Base-by-base conservation (phyloP, 2,797 vertebrate species). In the Podarcis siculus region DNA sequence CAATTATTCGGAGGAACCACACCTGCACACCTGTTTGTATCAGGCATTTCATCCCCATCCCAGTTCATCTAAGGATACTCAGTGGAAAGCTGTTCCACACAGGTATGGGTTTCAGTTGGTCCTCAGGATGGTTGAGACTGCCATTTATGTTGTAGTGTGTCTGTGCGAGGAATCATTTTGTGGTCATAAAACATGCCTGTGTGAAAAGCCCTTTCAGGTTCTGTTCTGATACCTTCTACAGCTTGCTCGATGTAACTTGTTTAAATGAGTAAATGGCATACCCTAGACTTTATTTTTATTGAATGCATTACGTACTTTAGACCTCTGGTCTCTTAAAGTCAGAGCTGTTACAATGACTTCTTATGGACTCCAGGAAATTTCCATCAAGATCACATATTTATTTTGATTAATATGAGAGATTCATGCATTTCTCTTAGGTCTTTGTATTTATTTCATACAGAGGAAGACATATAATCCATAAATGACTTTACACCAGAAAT, bases 391-490 rank as follows among this genome's bases (percentile, higher is more conserved):
- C 32, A 35, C 45, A 25, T 3, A 9, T 64, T 23, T 67, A 77
- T 55, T 64, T 58, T 37, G 67, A 87, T 58, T 61, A 66, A 72
- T 0, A 1, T 0, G 79, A 7, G 5, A 81, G 86, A 69, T 32
- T 2, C 0, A 0, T 64, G 1, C 27, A 3, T 66, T 87, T 77
- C 25, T 49, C 23, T 81, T 75, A 82, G 75, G 0, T 6, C 15
- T 45, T 49, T 25, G 61, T 78, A 55, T 8, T 25, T 2, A 61
- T 55, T 64, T 82, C 25, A 78, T 64, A 35, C 9, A 23, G 58
- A 32, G 58, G 27, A 78, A 27, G 37, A 39, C 42, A 78, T 67
- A 23, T 78, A 78, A 78, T 86, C 45, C 35, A 61, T 30, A 12
- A 30, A 8, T 25, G 2, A 58, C 25, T 64, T 19, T 35, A 87